phyloP scores from a whole-genome alignment of 2,888 invertebrate species.

The Tigriopus californicus region DNA sequence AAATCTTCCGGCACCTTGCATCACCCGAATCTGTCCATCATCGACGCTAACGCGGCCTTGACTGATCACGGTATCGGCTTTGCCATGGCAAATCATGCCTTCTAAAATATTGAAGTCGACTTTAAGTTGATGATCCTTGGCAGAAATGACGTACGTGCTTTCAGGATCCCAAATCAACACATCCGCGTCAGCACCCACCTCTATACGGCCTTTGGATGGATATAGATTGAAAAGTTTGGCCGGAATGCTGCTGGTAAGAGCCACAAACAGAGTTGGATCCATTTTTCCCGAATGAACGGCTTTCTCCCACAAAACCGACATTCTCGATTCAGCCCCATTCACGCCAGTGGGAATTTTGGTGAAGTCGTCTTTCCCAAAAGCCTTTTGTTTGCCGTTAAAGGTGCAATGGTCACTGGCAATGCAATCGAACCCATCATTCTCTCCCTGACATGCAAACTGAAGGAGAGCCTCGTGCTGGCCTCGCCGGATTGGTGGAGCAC shows the following conservation, averaged over 20 bases:
- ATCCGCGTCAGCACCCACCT: constrained; percentile 84
- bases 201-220: constrained; percentile 81
- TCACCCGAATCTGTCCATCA: constrained; percentile 62
- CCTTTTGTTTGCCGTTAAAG: constrained; percentile 74
- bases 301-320: constrained; percentile 92
- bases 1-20: constrained; percentile 72
- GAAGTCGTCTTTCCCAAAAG: constrained; percentile 66
- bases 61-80: constrained; percentile 66
- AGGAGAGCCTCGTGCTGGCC: constrained; percentile 38
- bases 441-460: constrained; percentile 33
- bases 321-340: constrained; percentile 66
- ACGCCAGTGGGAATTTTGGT: constrained; percentile 88
- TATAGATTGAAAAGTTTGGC: constrained; percentile 93
- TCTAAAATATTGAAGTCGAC: constrained; percentile 96
- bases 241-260: constrained; percentile 82
- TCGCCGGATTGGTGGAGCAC: constrained; percentile 79
- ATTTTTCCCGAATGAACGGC: constrained; percentile 72
- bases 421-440: constrained; percentile 66
- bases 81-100: constrained; percentile 61
- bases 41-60: constrained; percentile 82
- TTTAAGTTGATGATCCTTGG: constrained; percentile 62
- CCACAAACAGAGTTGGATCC: constrained; percentile 81
- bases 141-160: constrained; percentile 64
- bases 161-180: constrained; percentile 87
- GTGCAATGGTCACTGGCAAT: constrained; percentile 94